phyloP scores from a whole-genome alignment of 1,140 invertebrate genomes.

The Drosophila lacertosa region DNA sequence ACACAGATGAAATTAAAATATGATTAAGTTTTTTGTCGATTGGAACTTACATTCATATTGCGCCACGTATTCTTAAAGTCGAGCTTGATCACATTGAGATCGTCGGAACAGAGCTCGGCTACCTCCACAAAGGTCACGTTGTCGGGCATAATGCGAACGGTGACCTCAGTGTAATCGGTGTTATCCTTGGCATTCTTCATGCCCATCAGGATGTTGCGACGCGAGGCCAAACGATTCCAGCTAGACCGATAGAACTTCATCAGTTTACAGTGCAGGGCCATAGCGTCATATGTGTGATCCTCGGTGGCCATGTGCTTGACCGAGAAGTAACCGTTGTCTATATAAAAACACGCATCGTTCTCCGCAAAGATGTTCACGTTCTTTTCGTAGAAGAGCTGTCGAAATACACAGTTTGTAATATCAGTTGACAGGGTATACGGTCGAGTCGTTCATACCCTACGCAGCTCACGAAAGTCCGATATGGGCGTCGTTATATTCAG shows the following conservation, averaged over 20 bases:
- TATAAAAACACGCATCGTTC: slow-evolving; percentile 71
- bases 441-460: slow-evolving; percentile 47
- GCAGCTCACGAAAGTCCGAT: slow-evolving; percentile 58
- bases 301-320: slow-evolving; percentile 71
- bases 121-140: slow-evolving; percentile 67
- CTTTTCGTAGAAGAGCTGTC: slow-evolving; percentile 55
- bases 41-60: slow-evolving; percentile 64
- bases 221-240: slow-evolving; percentile 70
- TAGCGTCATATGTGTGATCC: slow-evolving; percentile 64
- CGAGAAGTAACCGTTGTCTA: slow-evolving; percentile 64
- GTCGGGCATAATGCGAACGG: slow-evolving; percentile 61
- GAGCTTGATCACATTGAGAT: slow-evolving; percentile 59
- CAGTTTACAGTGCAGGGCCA: slow-evolving; percentile 66
- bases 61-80: slow-evolving; percentile 67
- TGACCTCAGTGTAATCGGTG: slow-evolving; percentile 36
- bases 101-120: slow-evolving; percentile 66
- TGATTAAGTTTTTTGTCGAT: too few relatives aligned
- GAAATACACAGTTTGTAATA: too few relatives aligned
- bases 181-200: slow-evolving; percentile 61
- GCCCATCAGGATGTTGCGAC: slow-evolving; percentile 63
- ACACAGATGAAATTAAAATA: too few relatives aligned
- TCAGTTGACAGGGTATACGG: too few relatives aligned
- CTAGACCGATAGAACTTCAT: slow-evolving; percentile 67
- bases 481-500: slow-evolving; percentile 64
- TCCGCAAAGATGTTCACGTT: slow-evolving; percentile 74